phyloP scores from a whole-genome alignment of 2,797 vertebrate species.

The Pipistrellus pipistrellus region DNA sequence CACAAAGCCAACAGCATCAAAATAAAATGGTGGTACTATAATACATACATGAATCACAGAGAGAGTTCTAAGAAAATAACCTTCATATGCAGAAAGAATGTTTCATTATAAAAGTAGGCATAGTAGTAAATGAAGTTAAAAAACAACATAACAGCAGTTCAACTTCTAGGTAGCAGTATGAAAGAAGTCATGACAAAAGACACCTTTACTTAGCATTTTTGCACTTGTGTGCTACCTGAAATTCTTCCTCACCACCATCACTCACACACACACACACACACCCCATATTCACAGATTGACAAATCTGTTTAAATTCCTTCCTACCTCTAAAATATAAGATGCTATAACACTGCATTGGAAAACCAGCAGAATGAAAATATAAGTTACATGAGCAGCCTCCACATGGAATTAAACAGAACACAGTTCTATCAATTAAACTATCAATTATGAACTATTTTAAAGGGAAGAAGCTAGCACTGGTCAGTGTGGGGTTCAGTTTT shows the following conservation, averaged over 20 bases:
- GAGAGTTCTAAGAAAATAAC: background rate
- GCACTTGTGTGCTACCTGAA: background rate
- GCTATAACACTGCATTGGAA: background rate
- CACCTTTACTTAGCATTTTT: constrained; percentile 22
- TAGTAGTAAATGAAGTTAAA: constrained; percentile 14
- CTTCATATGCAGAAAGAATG: constrained; percentile 26
- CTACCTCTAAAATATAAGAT: background rate
- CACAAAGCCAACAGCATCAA: background rate
- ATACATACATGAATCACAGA: background rate
- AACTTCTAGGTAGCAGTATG: background rate
- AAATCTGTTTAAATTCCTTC: constrained; percentile 26
- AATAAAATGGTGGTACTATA: constrained; percentile 27
- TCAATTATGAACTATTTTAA: background rate
- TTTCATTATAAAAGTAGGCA: constrained; percentile 30
- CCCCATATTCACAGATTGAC: background rate
- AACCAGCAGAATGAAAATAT: background rate
- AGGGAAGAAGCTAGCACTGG: background rate
- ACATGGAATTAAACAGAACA: background rate
- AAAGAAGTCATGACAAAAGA: background rate
- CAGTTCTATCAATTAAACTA: background rate
- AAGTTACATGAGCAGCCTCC: background rate
- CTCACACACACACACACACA: background rate
- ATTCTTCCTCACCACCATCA: background rate
- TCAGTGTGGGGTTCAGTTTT: background rate
- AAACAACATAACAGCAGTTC: background rate